A percentile compares a stretch with the other conserved stretches of the same genome.
Evolutionary conservation across 2,888 invertebrate species (phyloP).

Genomic region (Cephus runcator): DNA sequence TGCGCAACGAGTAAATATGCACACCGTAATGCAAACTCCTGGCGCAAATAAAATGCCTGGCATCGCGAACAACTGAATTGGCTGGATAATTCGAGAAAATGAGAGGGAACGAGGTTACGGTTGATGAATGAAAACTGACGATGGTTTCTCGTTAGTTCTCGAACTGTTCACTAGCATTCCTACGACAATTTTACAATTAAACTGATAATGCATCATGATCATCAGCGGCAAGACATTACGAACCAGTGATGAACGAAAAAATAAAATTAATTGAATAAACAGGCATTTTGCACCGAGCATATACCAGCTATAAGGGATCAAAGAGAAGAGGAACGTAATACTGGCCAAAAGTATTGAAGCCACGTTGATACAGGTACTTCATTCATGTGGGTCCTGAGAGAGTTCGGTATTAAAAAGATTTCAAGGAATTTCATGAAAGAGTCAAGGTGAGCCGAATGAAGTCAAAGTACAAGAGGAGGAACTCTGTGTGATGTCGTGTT

Average conservation of each 20-base stretch:
- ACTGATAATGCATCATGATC: background rate
- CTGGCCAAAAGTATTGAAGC: background rate
- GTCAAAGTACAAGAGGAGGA: background rate
- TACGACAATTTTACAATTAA: background rate
- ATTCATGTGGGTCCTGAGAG: background rate
- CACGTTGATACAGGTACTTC: background rate
- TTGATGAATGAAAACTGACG: background rate
- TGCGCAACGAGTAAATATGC: background rate
- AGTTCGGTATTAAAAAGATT: background rate
- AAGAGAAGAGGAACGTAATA: background rate
- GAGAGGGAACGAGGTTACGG: constrained; percentile 2
- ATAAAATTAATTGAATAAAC: too few species aligned
- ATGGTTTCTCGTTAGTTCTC: background rate
- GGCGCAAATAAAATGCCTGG: background rate
- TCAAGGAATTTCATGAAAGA: background rate
- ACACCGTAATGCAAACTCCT: background rate
- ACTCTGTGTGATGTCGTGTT: background rate
- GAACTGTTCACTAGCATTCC: background rate
- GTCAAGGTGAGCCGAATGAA: background rate
- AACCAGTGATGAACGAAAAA: too few species aligned
- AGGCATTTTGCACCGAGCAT: too few species aligned
- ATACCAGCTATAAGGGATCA: background rate
- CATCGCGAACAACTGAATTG: constrained; percentile 1
- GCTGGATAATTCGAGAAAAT: background rate
- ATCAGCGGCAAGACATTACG: background rate